Base-by-base conservation (phyloP, 2,888 invertebrate species). In the Ectobius pallidus region DNA sequence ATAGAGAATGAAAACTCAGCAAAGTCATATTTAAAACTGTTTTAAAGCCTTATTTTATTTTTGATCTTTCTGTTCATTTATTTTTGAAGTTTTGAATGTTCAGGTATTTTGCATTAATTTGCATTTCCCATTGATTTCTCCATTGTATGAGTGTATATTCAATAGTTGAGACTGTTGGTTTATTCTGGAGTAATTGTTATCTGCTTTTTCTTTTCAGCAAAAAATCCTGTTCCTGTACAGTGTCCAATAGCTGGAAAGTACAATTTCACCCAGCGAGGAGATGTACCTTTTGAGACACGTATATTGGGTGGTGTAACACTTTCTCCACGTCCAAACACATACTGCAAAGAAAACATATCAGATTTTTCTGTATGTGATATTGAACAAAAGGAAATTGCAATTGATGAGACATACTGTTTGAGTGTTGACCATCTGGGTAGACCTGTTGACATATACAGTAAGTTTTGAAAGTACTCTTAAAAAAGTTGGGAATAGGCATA, bases 161-260 rank as follows among this genome's bases (percentile, higher is more conserved):
- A n/a, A n/a, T n/a, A n/a, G n/a, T n/a, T n/a, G n/a, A n/a, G n/a
- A n/a, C n/a, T n/a, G n/a, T n/a, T n/a, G n/a, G n/a, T n/a, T n/a
- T n/a, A n/a, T n/a, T n/a, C n/a, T n/a, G n/a, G n/a, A n/a, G n/a
- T n/a, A n/a, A n/a, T n/a, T n/a, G n/a, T n/a, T n/a, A n/a, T n/a
- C n/a, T n/a, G n/a, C 68, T 71, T 71, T 55, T 73, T 65, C 72
- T 63, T 76, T 80, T 69, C 77, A 86, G 91, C 93, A n/a, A 92
- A 90, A 81, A 91, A 94, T 82, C 98, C 98, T 0, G 91, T 94
- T 0, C 93, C 97, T 0, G 93, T 99, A 4, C 89, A 95, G 55
- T 99, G 98, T 82, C 98, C 98, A 0, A 92, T 99, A 1, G 98
- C 97, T 52, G 99, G 99, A 1, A 97, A 98, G 83, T 99, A 96